phyloP scores from a whole-genome alignment of 2,113 vertebrate species.

The Psittacara wagleri region DNA sequence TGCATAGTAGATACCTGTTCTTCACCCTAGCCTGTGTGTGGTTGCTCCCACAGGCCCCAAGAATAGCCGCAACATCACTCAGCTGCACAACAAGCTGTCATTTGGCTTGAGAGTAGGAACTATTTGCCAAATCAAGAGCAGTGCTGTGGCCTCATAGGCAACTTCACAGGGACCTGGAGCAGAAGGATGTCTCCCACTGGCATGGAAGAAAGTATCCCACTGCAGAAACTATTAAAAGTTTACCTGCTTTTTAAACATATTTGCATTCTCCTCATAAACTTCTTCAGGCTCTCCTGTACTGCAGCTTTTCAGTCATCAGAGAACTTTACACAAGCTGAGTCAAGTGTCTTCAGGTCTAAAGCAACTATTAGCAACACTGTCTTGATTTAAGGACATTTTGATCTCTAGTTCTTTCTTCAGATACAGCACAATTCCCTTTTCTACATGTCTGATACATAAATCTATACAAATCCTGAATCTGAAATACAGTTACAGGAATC shows the following conservation, averaged over 20 bases:
- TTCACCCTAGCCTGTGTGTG: too few relatives aligned
- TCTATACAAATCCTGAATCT: not conserved
- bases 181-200: not conserved
- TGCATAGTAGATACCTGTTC: accelerated
- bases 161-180: not conserved
- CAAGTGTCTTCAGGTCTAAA: not conserved
- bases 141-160: not conserved
- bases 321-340: not conserved
- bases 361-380: not conserved
- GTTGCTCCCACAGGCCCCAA: not conserved
- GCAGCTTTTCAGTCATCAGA: not conserved
- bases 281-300: not conserved
- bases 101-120: not conserved
- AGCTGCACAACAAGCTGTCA: not conserved
- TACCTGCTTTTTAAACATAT: not conserved
- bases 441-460: not conserved
- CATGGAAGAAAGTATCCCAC: not conserved
- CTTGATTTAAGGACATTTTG: not conserved
- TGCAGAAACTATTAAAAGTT: not conserved
- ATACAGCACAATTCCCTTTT: not conserved
- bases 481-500: not conserved
- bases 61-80: not conserved
- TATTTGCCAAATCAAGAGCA: not conserved
- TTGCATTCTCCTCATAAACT: not conserved
- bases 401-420: not conserved